Evolutionary conservation across 2,113 vertebrate genomes (phyloP).

Genomic region (Rattus rattus): DNA sequence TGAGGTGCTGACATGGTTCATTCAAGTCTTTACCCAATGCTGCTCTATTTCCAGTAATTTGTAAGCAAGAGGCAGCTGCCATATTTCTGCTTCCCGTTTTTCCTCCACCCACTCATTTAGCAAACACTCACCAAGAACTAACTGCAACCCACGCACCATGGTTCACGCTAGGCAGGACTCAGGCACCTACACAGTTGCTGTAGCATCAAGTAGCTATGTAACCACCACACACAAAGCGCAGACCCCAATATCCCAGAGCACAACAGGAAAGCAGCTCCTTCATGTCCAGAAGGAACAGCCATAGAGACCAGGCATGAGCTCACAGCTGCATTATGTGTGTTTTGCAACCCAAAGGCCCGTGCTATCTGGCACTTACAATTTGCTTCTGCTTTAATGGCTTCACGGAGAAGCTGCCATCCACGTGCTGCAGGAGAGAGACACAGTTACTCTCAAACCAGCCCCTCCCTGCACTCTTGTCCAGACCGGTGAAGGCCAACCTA

Average conservation of each 20-base stretch:
- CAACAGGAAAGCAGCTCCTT: background rate
- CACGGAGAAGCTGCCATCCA: conserved; percentile 98
- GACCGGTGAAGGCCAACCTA: background rate
- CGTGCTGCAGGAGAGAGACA: conserved; percentile 88
- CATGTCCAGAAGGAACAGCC: background rate
- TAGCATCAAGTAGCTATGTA: accelerated
- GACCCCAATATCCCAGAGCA: background rate
- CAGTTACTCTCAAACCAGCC: accelerated
- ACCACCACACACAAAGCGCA: accelerated
- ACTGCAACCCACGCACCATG: background rate
- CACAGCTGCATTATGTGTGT: background rate
- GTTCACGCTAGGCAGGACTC: background rate
- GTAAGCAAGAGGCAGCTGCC: background rate
- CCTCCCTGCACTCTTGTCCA: background rate
- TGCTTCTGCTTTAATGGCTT: conserved; percentile 99
- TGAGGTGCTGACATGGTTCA: background rate
- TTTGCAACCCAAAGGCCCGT: background rate
- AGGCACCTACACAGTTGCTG: background rate
- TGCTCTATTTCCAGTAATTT: background rate
- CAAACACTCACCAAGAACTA: background rate
- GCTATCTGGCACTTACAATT: conserved; percentile 90
- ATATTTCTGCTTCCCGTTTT: background rate
- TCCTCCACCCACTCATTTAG: background rate
- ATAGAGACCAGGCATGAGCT: background rate
- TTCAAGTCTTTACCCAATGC: background rate